Base-by-base conservation (phyloP, 2,797 vertebrate genomes). In the Silurus lanzhouensis region DNA sequence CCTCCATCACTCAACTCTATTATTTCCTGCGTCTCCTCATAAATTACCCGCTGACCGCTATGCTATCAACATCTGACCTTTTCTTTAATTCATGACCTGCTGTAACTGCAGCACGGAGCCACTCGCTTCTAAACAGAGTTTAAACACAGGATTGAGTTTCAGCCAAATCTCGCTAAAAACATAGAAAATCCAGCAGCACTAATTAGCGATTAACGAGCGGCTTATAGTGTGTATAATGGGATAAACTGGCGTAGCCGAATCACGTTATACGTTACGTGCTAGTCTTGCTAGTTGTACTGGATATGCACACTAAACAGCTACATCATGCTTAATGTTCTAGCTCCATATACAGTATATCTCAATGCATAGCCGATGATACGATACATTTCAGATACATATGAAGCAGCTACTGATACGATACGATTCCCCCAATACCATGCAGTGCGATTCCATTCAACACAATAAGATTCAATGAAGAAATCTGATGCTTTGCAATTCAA, bases 21-120 rank as follows among this genome's bases (percentile, higher is more conserved):
- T 81, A 72, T 27, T 71, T 38, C 76, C 63, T 79, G 55, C 52
- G 14, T 81, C 63, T 66, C 44, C 74, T 78, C 31, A 55, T 64
- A 19, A 84, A 60, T 80, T 68, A 78, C 63, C 63, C 57, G n/a
- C 22, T 20, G 20, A 46, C 19, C 68, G 9, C 44, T 22, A 46
- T 12, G 19, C 38, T 12, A 85, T 81, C 66, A 71, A 61, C 48
- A 17, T 38, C 0, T 46, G 68, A 46, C 68, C 44, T 20, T 20
- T 52, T 52, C 48, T 46, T 71, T 71, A 5, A 44, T 12, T 58
- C 17, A 27, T 7, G 72, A 60, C 64, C 48, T 75, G 25, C 22
- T 74, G 44, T 83, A 4, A 67, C n/a, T 22, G 44, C 25, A 76
- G 44, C 46, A 58, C 72, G 8, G 17, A 52, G 19, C 27, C n/a